These are phyloP conservation scores for Mustela nigripes DNA, from an alignment of 2,113 vertebrate genomes.

Conservation along the genomic window DNA sequence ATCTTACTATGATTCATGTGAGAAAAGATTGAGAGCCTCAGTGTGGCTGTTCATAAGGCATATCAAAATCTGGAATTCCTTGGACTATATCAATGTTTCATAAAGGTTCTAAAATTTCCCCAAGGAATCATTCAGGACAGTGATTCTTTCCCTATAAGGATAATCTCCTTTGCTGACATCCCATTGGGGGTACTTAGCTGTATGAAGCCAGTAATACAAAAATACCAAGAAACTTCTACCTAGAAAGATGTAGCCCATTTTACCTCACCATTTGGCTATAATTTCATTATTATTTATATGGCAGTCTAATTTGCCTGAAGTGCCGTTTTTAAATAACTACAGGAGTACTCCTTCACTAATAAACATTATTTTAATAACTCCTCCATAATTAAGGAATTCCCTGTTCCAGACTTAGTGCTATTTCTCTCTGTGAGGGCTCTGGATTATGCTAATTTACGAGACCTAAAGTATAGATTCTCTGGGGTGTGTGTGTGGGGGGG, in stretches of 20 bases:
- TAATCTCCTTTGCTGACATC: not conserved
- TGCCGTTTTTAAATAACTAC: not conserved
- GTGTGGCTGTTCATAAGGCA: not conserved
- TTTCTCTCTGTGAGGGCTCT: not conserved
- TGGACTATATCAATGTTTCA: not conserved
- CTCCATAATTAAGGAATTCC: not conserved
- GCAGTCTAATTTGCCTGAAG: not conserved
- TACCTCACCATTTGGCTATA: not conserved
- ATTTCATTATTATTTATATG: not conserved
- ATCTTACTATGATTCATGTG: not conserved
- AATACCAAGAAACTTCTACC: not conserved
- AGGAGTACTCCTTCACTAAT: not conserved
- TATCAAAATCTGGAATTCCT: constrained; percentile 19
- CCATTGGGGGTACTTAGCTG: not conserved
- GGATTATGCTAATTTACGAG: not conserved
- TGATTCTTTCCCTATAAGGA: not conserved
- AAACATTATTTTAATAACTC: not conserved
- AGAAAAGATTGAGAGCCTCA: not conserved
- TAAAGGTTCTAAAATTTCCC: not conserved
- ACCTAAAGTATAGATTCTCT: not conserved
- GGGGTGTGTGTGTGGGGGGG: too few relatives aligned
- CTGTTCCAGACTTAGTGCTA: not conserved
- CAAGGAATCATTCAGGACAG: not conserved
- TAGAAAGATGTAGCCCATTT: not conserved
- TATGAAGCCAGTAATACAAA: not conserved